Percentiles rank a stretch among this genome's conserved stretches.
Evolutionary conservation across 2,113 vertebrate species (phyloP).

Genomic region (Triplophysa siluroides): DNA sequence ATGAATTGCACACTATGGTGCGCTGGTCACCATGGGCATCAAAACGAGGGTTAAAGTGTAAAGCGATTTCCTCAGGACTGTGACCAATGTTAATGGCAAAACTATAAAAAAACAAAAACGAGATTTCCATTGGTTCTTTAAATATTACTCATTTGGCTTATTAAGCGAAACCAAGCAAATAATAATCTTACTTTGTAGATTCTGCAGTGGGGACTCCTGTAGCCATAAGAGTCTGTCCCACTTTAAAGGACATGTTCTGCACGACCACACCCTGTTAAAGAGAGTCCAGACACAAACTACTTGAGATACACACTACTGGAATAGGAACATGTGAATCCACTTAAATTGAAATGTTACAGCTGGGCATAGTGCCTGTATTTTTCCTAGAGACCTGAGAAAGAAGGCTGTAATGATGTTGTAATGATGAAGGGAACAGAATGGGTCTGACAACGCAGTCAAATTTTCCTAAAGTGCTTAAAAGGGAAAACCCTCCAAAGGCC

Average conservation of each 20-base stretch:
- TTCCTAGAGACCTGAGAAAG: constrained; percentile 3
- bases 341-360: constrained; percentile 41
- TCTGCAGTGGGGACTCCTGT: constrained; percentile 65
- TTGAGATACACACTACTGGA: constrained; percentile 29
- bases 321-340: constrained; percentile 64
- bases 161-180: background rate
- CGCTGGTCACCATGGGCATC: constrained; percentile 68
- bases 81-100: constrained; percentile 72
- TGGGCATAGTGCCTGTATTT: constrained; percentile 28
- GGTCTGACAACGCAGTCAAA: constrained; percentile 38
- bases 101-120: constrained; percentile 50
- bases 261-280: constrained; percentile 64
- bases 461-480: constrained; percentile 48
- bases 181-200: constrained; percentile 63
- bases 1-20: constrained; percentile 74
- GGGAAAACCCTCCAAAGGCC: background rate
- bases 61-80: constrained; percentile 60
- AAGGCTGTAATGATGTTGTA: background rate
- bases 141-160: background rate
- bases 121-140: background rate
- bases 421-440: constrained; percentile 17
- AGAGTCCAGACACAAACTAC: background rate
- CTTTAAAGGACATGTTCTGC: constrained; percentile 77
- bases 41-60: constrained; percentile 76
- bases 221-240: constrained; percentile 72